Conservation (phyloP, 35 echinoderm and acorn worm genomes). For the Apostichopus californicus region DNA sequence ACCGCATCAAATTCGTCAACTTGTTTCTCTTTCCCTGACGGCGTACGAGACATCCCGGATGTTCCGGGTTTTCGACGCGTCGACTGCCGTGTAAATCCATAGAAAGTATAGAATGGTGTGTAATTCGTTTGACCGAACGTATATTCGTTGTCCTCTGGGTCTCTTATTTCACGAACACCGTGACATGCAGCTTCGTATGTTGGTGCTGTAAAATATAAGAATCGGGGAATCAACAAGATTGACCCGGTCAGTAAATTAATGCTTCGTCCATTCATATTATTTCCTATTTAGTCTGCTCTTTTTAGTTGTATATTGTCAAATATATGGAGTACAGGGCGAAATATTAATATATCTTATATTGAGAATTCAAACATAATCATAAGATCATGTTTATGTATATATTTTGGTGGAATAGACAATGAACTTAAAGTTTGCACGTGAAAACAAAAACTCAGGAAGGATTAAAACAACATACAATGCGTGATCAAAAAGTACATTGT, state of each 20-base stretch:
- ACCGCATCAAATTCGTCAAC: not conserved
- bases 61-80: conserved; percentile 1
- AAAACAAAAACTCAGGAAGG: too few species aligned
- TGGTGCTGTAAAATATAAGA: conserved; percentile 22
- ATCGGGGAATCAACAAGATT: not conserved
- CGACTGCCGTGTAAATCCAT: conserved; percentile 23
- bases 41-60: not conserved
- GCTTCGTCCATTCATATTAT: too few species aligned
- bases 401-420: too few species aligned
- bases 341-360: not conserved
- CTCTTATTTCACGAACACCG: conserved; percentile 73
- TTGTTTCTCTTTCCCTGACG: not conserved
- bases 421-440: too few species aligned
- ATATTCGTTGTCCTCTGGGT: conserved; percentile 94
- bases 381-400: too few species aligned
- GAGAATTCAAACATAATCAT: too few species aligned
- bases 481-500: too few species aligned
- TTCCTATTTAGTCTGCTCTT: too few species aligned
- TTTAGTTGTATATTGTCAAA: too few species aligned
- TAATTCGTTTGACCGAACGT: conserved; percentile 75
- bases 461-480: too few species aligned
- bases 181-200: conserved; percentile 63
- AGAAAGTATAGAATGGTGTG: conserved; percentile 86
- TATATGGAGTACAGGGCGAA: not conserved
- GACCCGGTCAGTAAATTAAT: not conserved